These are phyloP conservation scores for Cremastobaeus sp. DNA, from an alignment of 2,888 invertebrate species.

Conservation along the genomic window DNA sequence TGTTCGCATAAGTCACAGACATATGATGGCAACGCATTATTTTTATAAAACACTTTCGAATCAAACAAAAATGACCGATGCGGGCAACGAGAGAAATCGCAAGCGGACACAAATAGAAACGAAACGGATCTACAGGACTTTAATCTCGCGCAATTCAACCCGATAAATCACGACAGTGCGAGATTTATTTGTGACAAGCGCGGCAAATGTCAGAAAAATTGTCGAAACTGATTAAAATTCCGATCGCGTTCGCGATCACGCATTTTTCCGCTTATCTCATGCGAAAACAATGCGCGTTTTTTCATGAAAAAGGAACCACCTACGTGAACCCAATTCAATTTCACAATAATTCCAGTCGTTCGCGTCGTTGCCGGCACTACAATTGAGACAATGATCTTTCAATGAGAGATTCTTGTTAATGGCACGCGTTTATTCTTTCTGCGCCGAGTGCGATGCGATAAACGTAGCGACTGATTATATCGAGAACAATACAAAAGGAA, in stretches of 20 bases:
- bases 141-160: constrained; percentile 32
- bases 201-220: constrained; percentile 38
- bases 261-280: constrained; percentile 38
- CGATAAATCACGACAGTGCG: constrained; percentile 32
- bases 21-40: constrained; percentile 64
- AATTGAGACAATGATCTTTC: constrained; percentile 58
- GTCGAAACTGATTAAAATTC: constrained; percentile 55
- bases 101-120: constrained; percentile 1
- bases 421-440: constrained; percentile 51
- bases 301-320: constrained; percentile 43
- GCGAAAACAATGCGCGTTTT: constrained; percentile 46
- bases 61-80: constrained; percentile 34
- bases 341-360: constrained; percentile 45
- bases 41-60: constrained; percentile 56
- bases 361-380: constrained; percentile 36
- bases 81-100: constrained; percentile 5
- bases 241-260: constrained; percentile 42
- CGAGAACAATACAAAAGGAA: constrained; percentile 30
- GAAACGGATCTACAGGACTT: constrained; percentile 21
- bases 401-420: constrained; percentile 50
- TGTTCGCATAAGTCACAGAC: constrained; percentile 65
- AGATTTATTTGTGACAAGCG: constrained; percentile 39
- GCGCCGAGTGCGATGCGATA: constrained; percentile 26
- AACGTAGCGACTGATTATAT: constrained; percentile 39
- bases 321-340: constrained; percentile 52